phyloP scores from a whole-genome alignment of 2,113 vertebrate genomes.

The Theristicus caerulescens region DNA sequence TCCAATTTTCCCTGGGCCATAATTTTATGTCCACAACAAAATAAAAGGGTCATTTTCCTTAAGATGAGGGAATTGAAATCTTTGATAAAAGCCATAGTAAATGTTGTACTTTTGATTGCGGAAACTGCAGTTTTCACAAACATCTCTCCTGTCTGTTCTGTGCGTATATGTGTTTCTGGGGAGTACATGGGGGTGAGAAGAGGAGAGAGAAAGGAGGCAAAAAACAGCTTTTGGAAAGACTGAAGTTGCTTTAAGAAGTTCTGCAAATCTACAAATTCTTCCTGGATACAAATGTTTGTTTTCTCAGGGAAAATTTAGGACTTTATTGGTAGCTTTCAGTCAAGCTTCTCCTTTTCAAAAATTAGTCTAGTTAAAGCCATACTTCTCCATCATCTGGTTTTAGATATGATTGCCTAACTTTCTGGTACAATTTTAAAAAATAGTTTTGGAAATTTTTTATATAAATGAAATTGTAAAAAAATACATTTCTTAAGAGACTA shows the following conservation, averaged over 20 bases:
- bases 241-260: constrained; percentile 38
- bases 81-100: constrained; percentile 90
- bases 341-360: background rate
- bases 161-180: background rate
- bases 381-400: background rate
- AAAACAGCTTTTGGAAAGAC: constrained; percentile 15
- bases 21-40: constrained; percentile 99
- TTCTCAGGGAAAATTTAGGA: background rate
- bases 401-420: background rate
- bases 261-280: background rate
- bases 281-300: background rate
- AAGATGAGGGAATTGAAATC: constrained; percentile 93
- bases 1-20: constrained; percentile 97
- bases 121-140: constrained; percentile 80
- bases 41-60: constrained; percentile 98
- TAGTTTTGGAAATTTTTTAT: background rate
- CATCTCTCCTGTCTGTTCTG: constrained; percentile 72
- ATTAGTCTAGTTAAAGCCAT: background rate
- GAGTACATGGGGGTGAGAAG: background rate
- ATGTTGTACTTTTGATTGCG: constrained; percentile 86
- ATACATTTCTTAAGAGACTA: background rate
- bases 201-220: background rate
- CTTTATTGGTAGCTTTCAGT: background rate
- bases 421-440: background rate
- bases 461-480: background rate